phyloP scores from a whole-genome alignment of 2,888 invertebrate genomes.

The Perizoma flavofasciatum region DNA sequence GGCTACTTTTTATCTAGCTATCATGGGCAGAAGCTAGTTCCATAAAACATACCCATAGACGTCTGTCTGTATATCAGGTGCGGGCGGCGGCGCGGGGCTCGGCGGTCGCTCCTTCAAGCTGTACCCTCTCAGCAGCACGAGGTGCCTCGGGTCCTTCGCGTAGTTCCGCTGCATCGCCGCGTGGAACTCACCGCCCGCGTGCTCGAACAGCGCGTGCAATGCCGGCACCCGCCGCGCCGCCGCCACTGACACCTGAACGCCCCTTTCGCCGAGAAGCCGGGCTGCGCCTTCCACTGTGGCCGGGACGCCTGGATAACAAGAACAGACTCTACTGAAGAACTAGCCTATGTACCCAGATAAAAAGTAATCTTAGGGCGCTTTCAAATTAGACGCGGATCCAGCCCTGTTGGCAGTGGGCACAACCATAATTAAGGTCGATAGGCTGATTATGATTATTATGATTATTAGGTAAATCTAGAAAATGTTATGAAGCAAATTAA shows the following conservation, averaged over 20 bases:
- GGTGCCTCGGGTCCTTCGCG: slow-evolving; percentile 93
- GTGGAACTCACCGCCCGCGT: slow-evolving; percentile 93
- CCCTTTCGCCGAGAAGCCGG: slow-evolving; percentile 90
- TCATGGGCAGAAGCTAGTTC: neutral
- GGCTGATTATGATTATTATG: no score
- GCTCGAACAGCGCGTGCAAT: slow-evolving; percentile 94
- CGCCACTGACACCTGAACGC: slow-evolving; percentile 93
- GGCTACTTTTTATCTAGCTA: no score
- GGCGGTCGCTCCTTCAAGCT: slow-evolving; percentile 87
- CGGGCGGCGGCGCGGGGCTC: slow-evolving; percentile 85
- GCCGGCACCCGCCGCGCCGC: slow-evolving; percentile 95
- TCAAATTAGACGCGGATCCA: no score
- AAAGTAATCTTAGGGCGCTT: no score
- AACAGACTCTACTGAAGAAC: neutral
- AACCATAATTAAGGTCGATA: no score
- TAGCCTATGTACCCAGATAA: no score
- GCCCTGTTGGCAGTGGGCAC: no score
- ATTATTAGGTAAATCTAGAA: no score
- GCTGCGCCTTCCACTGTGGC: slow-evolving; percentile 93
- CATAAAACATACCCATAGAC: slow-evolving; percentile 60
- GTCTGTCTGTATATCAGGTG: slow-evolving; percentile 71
- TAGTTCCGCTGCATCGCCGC: slow-evolving; percentile 94
- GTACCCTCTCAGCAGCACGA: slow-evolving; percentile 90
- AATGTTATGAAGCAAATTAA: no score
- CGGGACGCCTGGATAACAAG: slow-evolving; percentile 58